These are phyloP conservation scores for Callaeas wilsoni DNA, from an alignment of 2,113 vertebrate genomes.

Conservation along the genomic window DNA sequence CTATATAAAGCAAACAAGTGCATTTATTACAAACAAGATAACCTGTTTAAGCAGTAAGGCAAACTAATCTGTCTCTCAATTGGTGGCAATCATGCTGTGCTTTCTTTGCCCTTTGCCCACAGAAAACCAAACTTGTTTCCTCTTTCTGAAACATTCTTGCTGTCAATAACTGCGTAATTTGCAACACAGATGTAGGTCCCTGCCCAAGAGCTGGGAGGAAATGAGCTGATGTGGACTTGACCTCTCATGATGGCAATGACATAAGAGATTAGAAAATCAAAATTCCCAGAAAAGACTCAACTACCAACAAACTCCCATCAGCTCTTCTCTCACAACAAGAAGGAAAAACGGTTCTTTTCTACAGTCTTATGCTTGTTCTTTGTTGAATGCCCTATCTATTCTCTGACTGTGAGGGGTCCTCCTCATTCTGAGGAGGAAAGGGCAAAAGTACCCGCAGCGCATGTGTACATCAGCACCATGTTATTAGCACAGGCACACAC, in stretches of 20 bases:
- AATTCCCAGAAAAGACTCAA: background rate
- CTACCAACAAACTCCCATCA: background rate
- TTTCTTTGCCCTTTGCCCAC: background rate
- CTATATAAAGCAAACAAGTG: background rate
- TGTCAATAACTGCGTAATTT: background rate
- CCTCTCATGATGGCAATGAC: background rate
- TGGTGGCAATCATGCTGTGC: background rate
- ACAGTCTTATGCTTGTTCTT: background rate
- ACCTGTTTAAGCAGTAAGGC: background rate
- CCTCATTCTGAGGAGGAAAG: background rate
- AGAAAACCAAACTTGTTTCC: background rate
- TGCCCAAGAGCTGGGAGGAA: background rate
- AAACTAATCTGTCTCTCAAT: background rate
- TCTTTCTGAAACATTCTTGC: background rate
- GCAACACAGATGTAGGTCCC: background rate
- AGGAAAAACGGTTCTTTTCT: background rate
- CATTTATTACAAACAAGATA: background rate
- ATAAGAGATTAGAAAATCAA: background rate
- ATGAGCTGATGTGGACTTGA: background rate
- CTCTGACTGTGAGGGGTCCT: background rate
- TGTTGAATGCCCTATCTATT: background rate
- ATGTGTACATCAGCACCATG: background rate
- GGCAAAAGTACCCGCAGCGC: background rate
- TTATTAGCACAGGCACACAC: background rate
- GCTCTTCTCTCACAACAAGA: background rate